Percentiles rank a stretch among this genome's conserved stretches.
These are phyloP conservation scores for Trichechus manatus DNA, from an alignment of 2,113 vertebrate species.

Conservation along the genomic window DNA sequence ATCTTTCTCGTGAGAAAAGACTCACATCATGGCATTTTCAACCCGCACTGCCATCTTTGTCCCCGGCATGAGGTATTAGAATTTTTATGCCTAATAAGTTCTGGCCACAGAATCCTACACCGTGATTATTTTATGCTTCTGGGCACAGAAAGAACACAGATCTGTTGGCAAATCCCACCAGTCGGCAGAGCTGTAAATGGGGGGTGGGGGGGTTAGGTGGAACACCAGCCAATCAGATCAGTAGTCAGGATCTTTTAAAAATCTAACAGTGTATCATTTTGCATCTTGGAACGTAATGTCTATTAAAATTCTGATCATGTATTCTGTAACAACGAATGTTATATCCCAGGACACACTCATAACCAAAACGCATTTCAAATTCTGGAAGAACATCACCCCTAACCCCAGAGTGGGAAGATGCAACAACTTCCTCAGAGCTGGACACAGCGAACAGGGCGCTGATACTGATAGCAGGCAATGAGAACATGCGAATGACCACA, in stretches of 20 bases:
- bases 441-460: background rate
- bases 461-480: background rate
- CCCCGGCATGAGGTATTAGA: background rate
- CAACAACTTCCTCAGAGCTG: fast-evolving
- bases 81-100: background rate
- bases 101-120: background rate
- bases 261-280: background rate
- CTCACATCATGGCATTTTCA: background rate
- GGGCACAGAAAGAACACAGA: background rate
- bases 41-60: background rate
- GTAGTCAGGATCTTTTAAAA: background rate
- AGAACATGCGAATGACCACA: background rate
- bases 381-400: background rate
- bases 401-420: background rate
- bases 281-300: background rate
- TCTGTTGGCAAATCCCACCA: background rate
- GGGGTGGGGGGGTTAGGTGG: background rate
- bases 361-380: background rate
- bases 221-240: background rate
- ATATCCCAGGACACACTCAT: fast-evolving
- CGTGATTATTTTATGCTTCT: background rate
- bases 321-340: background rate
- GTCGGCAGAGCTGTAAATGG: background rate
- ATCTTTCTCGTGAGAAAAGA: background rate
- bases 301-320: constrained; percentile 21